These are phyloP conservation scores for Meloe dianella DNA, from an alignment of 2,888 invertebrate genomes.

Conservation along the genomic window DNA sequence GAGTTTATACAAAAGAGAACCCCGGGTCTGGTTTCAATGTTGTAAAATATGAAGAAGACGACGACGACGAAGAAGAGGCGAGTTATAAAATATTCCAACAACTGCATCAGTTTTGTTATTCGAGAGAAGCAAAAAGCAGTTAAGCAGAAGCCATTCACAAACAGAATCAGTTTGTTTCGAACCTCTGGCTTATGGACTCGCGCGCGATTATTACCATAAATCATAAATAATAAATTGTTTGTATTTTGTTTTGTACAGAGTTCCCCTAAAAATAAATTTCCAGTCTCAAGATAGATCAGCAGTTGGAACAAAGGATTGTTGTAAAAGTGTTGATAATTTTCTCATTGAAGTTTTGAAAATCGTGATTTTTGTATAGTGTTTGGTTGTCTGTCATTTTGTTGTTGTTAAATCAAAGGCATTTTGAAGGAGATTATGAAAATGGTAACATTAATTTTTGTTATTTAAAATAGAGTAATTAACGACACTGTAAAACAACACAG, in stretches of 20 bases:
- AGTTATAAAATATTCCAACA: neutral
- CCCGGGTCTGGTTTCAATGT: neutral
- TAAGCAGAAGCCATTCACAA: constrained; percentile 7
- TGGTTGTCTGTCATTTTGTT: neutral
- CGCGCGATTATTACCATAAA: constrained; percentile 11
- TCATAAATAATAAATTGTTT: neutral
- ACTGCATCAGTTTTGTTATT: constrained; percentile 8
- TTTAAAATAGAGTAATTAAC: neutral
- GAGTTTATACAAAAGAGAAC: neutral
- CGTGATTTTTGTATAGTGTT: neutral
- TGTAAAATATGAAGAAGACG: neutral
- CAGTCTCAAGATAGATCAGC: neutral
- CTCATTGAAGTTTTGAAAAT: too few relatives aligned
- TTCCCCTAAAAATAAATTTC: neutral
- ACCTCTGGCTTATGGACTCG: constrained; percentile 1
- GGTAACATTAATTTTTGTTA: neutral
- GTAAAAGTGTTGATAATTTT: neutral
- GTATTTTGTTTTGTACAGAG: neutral
- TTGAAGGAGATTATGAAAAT: constrained; percentile 1
- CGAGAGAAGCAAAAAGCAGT: constrained; percentile 10
- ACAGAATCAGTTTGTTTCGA: constrained; percentile 9
- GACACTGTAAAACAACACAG: neutral
- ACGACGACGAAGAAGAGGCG: neutral
- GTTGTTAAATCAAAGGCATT: neutral
- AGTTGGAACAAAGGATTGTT: neutral